A percentile compares a stretch with the other conserved stretches of the same genome.
Conservation (phyloP, 2,797 vertebrate species). For the Lepilemur ruficaudatus region DNA sequence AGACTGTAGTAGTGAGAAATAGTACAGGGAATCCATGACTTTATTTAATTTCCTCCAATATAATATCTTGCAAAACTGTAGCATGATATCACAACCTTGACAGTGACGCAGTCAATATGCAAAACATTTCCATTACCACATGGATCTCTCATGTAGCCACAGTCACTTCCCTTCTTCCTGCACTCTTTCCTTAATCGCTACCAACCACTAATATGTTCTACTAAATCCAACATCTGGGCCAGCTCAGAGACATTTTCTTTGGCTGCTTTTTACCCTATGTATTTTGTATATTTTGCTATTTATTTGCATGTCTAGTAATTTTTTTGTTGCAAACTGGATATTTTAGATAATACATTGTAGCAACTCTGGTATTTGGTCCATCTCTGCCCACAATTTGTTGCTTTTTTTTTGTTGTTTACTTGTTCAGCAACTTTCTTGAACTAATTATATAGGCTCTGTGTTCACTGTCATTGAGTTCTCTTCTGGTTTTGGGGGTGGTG, state of each 20-base stretch:
- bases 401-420: neutral
- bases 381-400: neutral
- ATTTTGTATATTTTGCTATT: neutral
- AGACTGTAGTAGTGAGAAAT: neutral
- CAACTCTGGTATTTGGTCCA: neutral
- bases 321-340: neutral
- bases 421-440: neutral
- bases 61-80: neutral
- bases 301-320: neutral
- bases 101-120: neutral
- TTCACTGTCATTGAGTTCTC: neutral
- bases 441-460: neutral
- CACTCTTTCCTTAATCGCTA: neutral
- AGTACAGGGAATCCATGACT: neutral
- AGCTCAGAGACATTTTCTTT: neutral
- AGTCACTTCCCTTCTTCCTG: neutral
- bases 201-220: neutral
- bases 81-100: neutral
- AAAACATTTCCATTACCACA: neutral
- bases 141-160: neutral
- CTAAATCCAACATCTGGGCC: neutral
- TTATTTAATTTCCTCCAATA: neutral
- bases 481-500: too few relatives aligned
- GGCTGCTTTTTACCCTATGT: neutral
- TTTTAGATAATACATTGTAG: neutral